phyloP scores from a whole-genome alignment of 2,797 vertebrate species.

The Coregonus sp. region DNA sequence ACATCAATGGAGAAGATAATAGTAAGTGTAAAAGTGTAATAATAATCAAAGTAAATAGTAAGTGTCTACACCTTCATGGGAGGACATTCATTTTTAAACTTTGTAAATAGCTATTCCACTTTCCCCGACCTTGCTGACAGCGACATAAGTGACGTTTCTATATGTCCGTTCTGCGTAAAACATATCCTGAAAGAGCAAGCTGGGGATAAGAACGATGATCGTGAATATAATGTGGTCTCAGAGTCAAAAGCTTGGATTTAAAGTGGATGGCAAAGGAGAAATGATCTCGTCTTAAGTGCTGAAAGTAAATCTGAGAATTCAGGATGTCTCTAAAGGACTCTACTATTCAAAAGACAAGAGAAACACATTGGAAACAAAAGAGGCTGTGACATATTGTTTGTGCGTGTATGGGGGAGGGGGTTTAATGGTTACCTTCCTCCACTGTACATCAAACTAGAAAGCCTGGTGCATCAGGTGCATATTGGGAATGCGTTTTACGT shows the following conservation, averaged over 20 bases:
- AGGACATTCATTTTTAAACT: not conserved
- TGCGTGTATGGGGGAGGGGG: slow-evolving; percentile 1
- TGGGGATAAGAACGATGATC: slow-evolving; percentile 16
- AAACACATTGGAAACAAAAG: slow-evolving; percentile 64
- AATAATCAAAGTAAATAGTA: not conserved
- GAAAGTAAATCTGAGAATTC: slow-evolving; percentile 70
- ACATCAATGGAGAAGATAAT: not conserved
- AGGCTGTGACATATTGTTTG: slow-evolving; percentile 31
- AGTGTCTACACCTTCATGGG: not conserved
- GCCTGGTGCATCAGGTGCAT: too few relatives aligned
- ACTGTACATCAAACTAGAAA: too few relatives aligned
- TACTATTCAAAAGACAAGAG: slow-evolving; percentile 69
- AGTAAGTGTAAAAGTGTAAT: not conserved
- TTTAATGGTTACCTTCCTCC: slow-evolving; percentile 21
- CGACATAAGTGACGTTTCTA: slow-evolving; percentile 13
- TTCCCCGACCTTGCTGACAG: slow-evolving; percentile 11
- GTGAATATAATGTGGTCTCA: slow-evolving; percentile 37
- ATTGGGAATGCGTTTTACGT: too few relatives aligned
- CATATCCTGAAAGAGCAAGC: not conserved
- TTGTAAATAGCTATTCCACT: not conserved
- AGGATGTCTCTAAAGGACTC: slow-evolving; percentile 62
- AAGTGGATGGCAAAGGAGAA: slow-evolving; percentile 35
- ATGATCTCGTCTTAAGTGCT: slow-evolving; percentile 57
- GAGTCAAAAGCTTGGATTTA: slow-evolving; percentile 37
- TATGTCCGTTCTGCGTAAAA: slow-evolving; percentile 3